Evolutionary conservation across 1,140 invertebrate species (phyloP), one percentile per base, ranked within the genome.

Genomic region (Nephotettix cincticeps): DNA sequence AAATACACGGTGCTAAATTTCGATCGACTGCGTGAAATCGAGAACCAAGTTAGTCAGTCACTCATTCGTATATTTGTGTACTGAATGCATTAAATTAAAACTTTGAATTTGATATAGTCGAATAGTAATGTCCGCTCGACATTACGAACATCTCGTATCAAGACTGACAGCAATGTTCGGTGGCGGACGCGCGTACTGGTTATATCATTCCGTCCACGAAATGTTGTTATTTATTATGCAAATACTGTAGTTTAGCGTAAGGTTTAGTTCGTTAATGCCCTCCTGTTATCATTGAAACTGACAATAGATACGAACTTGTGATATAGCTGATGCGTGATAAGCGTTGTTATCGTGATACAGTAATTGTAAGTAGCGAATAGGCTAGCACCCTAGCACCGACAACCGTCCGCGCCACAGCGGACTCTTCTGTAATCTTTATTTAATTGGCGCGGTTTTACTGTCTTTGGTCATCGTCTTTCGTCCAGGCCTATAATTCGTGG

Each of bases 301-400:
- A 27, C 27, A 61, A 61, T 14, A 54, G 47, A 69, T 70, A 70
- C 56, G 61, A 64, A 25, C 17, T 64, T 69, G 71, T 72, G 71
- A 72, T 72, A 72, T 69, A 72, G 71, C 71, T 72, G 71, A 56
- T 64, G 71, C 71, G 71, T 72, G 71, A 72, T 72, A 72, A 47
- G 51, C 27, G 32, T 47, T 27, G 51, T 69, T 68, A 13, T 28
- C 21, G 21, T 68, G 43, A 47, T 47, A 68, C 28, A 6, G 4
- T 4, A 6, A 36, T 6, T 36, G 4, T 36, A 36, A 36, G 32
- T 36, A 36, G 32, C 14, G 14, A 14, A 36, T 36, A 36, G 32
- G 32, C 14, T 36, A 36, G 32, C 4, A 14, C 32, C 4, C 14
- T 6, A 36, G 4, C 32, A n/a, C n/a, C n/a, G n/a, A n/a, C n/a